Base-by-base conservation (phyloP, 2,888 invertebrate species). In the Isotomurus palustris region DNA sequence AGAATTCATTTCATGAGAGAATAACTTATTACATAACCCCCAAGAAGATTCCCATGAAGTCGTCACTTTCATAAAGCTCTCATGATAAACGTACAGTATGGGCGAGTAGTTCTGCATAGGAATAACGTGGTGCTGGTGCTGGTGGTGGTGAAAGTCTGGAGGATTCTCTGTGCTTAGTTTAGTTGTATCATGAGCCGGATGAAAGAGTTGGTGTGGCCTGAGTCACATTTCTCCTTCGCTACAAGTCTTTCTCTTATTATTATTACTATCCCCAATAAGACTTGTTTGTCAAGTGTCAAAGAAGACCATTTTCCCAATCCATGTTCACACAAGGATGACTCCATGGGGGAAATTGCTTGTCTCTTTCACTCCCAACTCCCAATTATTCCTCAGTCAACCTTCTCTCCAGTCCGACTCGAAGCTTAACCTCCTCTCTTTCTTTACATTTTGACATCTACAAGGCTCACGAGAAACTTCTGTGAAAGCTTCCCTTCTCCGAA, bases 241-340 rank as follows among this genome's bases (percentile, higher is more conserved):
- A 8, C n/a, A 40, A 8, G 35, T 53, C 44, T 41, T 53, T 40
- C 36, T 51, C 8, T 32, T 32, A 8, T 32, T 14, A 8, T 32
- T 14, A 32, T 14, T 32, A 54, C 48, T 48, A 54, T 54, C 54
- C 54, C 48, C 56, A 56, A 50, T 63, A 65, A 59, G 63, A 64
- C 66, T 68, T 68, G 66, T 68, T 68, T 68, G 68, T 68, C 68
- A 68, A 64, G 60, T 68, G 68, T 68, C 66, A 68, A 40, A 52
- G 51, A 55, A 53, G 61, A 59, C 63, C 63, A 55, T 65, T 62
- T 58, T 62, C 62, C 60, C 64, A 64, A 62, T 64, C 64, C 64
- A 57, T 36, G 64, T 66, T 68, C 62, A 64, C 66, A 62, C 57
- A 58, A 62, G 57, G 60, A 62, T 66, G 65, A 59, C 51, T 64